These are phyloP conservation scores for Haemorhous mexicanus DNA, from an alignment of 2,113 vertebrate species.

Conservation along the genomic window DNA sequence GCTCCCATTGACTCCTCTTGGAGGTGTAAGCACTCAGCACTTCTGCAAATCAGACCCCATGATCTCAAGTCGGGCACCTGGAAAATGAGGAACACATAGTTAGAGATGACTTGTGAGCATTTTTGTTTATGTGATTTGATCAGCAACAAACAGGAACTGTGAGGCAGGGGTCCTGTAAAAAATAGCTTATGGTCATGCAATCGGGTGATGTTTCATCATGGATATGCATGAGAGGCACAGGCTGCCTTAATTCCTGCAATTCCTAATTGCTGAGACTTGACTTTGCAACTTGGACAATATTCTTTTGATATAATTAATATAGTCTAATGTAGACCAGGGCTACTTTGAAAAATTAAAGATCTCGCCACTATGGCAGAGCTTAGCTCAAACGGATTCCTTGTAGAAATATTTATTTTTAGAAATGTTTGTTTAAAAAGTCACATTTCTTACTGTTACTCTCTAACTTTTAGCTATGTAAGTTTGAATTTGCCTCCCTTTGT, in stretches of 20 bases:
- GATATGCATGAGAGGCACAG: neutral
- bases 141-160: neutral
- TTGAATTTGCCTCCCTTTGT: neutral
- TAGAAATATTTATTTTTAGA: neutral
- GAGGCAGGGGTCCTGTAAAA: neutral
- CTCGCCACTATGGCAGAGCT: neutral
- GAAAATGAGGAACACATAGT: conserved; percentile 64
- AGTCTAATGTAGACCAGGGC: neutral
- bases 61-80: conserved; percentile 62
- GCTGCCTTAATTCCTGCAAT: conserved; percentile 58
- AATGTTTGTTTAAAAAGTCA: neutral
- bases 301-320: neutral
- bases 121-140: conserved; percentile 2
- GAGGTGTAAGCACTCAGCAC: conserved; percentile 55
- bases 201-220: neutral
- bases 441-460: neutral
- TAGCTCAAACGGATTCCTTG: neutral
- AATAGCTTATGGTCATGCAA: neutral
- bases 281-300: neutral
- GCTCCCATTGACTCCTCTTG: conserved; percentile 63
- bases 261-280: conserved; percentile 19
- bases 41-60: conserved; percentile 64
- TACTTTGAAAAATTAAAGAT: neutral
- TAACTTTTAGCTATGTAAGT: neutral
- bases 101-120: neutral